Percentiles rank a stretch among this genome's conserved stretches.
phyloP scores from a whole-genome alignment of 64 coral and sea anemone genomes.

The Stylophora pistillata region DNA sequence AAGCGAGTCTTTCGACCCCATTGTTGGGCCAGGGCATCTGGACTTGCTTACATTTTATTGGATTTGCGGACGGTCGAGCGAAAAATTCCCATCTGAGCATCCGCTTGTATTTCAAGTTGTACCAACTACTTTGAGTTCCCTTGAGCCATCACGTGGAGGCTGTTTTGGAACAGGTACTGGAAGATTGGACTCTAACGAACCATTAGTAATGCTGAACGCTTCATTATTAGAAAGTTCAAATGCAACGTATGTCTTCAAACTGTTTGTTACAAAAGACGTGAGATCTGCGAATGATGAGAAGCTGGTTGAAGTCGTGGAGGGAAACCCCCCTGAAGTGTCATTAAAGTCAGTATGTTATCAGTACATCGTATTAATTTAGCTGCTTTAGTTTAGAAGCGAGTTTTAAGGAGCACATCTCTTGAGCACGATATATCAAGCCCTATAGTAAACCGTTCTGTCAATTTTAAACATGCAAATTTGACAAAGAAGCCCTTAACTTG shows the following conservation, averaged over 20 bases:
- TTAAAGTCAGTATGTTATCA: constrained; percentile 6
- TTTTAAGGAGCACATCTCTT: too few relatives aligned
- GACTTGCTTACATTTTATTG: not conserved
- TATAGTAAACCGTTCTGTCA: too few relatives aligned
- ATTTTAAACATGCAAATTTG: too few relatives aligned
- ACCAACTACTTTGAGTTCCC: not conserved
- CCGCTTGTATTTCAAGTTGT: not conserved
- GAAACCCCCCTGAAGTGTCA: constrained; percentile 8
- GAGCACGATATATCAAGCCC: too few relatives aligned
- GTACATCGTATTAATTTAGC: not conserved
- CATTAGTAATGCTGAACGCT: constrained; percentile 3
- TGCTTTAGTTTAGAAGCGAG: too few relatives aligned
- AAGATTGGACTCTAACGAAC: constrained; percentile 8
- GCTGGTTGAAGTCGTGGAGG: constrained; percentile 9
- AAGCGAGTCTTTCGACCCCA: constrained; percentile 8
- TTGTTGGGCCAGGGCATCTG: not conserved
- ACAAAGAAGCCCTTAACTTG: too few relatives aligned
- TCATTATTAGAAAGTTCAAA: not conserved
- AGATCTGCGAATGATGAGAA: not conserved
- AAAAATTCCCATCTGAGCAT: not conserved
- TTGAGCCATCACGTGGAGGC: not conserved
- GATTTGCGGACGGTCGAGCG: not conserved
- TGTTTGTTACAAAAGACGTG: not conserved
- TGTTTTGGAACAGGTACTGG: constrained; percentile 18
- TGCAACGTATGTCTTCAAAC: constrained; percentile 2